Evolutionary conservation across 2,113 vertebrate genomes (phyloP).

Genomic region (Petroica traversi): DNA sequence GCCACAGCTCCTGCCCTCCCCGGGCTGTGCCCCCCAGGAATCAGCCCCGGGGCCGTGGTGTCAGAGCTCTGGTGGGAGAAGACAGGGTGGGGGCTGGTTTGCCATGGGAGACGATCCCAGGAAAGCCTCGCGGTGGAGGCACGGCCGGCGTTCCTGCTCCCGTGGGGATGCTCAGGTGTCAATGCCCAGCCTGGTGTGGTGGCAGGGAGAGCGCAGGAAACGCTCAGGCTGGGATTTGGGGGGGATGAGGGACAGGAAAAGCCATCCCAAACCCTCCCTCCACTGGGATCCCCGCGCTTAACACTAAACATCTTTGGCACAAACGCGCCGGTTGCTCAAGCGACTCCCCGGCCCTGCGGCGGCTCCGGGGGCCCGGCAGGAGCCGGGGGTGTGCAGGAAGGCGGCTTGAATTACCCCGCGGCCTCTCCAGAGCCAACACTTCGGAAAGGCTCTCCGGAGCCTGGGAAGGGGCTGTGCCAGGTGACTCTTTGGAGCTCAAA

Average conservation of each 20-base stretch:
- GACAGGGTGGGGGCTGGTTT: background rate
- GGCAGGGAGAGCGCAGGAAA: background rate
- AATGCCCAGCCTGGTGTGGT: accelerated
- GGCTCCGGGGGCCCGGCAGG: background rate
- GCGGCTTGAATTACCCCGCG: background rate
- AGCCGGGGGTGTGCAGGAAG: background rate
- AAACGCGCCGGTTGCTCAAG: background rate
- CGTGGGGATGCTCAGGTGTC: accelerated
- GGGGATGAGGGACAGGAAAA: background rate
- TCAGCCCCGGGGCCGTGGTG: accelerated
- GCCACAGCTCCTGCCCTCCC: background rate
- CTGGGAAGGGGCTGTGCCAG: background rate
- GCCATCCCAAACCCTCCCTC: background rate
- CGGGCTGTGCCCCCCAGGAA: accelerated
- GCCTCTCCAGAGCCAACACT: background rate
- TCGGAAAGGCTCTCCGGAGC: background rate
- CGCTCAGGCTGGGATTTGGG: accelerated
- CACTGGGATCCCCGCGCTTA: background rate
- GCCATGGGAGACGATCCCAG: background rate
- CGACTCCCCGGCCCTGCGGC: background rate
- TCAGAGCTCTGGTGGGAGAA: background rate
- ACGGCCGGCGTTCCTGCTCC: accelerated
- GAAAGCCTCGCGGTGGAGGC: background rate
- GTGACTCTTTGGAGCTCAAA: accelerated
- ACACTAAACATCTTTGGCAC: background rate